Base-by-base conservation (phyloP, 92 coral and sea anemone genomes). In the Chrysogorgia sp. region DNA sequence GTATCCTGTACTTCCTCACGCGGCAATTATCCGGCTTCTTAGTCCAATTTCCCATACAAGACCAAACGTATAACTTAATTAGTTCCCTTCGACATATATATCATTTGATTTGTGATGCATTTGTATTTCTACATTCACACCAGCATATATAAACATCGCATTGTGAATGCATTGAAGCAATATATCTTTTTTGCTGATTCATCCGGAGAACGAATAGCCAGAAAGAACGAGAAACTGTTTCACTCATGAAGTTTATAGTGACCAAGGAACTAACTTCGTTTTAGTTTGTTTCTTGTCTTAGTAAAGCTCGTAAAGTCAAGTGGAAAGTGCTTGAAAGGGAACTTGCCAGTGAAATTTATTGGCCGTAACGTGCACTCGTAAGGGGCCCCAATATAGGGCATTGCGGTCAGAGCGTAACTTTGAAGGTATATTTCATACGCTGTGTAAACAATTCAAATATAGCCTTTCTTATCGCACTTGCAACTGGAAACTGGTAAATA, bases 391-490 rank as follows among this genome's bases (percentile, higher is more conserved):
- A 69, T 69, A 69, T 69, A 69, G 14, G 20, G 8, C 29, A 26
- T n/a, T n/a, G n/a, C 20, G 34, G 74, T 67, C 53, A 13, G 74
- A 67, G 57, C 74, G 76, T 35, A 45, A 69, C 1, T n/a, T 0
- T 10, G 35, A 69, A 22, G 37, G 55, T 48, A 30, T 69, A 14
- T 69, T 55, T 25, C 40, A 34, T 49, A 69, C 34, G 28, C 53
- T 40, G n/a, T 47, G 13, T 69, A 69, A 69, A 69, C 76, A 69
- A 45, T 34, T 29, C 60, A 49, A 69, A 69, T 69, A 69, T 69
- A 25, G 55, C 55, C 24, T 21, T 60, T 69, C 48, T 69, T 47
- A 8, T 23, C 41, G 55, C 76, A 49, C 76, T 69, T 49, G 50
- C 41, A 21, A 30, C 34, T 28, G 34, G 48, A n/a, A 69, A 69